Evolutionary conservation across 30 jellyfish, hydroid and myxozoan genomes (phyloP), one percentile per base, ranked within the genome.

Genomic region (Pseudorhiza aurosa): DNA sequence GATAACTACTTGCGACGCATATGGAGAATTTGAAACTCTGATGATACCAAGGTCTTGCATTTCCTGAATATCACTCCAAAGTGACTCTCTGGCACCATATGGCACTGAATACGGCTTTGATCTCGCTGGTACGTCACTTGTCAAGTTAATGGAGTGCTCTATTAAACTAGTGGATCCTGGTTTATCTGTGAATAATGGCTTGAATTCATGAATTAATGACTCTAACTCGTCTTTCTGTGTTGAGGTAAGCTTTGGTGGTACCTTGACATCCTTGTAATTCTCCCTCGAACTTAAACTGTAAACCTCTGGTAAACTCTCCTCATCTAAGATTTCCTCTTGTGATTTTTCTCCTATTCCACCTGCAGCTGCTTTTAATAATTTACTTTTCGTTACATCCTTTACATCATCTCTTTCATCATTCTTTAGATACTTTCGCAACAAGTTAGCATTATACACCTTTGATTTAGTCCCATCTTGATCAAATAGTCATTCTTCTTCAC

Each of bases 91-190:
- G 59, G 59, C 53, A 1, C 72, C 71, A 33, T 77, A 60, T 63
- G 81, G 83, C 35, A 77, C 83, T 35, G 82, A 43, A 25, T 77
- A 77, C 45, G 89, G 83, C 64, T 45, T 77, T 40, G 88, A 51
- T 58, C 82, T 75, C 26, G 35, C 88, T 29, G 88, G 88, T 55
- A 19, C 72, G 75, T 75, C 82, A 33, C 58, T 58, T 58, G 89
- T 58, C 43, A 77, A 44, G 33, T 58, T 26, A 37, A 77, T 77
- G 50, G 75, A 11, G 49, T 60, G 83, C 47, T 59, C 60, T 43
- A 31, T 43, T 62, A 77, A 59, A 4, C 72, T 58, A 2, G 83
- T 62, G 17, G 69, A 29, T 43, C 89, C 89, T 58, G 82, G 89
- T 33, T 43, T 31, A 28, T 77, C 89, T 0, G 83, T 77, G 82